Base-by-base conservation (phyloP, 2,113 vertebrate species). In the Neolamprologus falcicula region DNA sequence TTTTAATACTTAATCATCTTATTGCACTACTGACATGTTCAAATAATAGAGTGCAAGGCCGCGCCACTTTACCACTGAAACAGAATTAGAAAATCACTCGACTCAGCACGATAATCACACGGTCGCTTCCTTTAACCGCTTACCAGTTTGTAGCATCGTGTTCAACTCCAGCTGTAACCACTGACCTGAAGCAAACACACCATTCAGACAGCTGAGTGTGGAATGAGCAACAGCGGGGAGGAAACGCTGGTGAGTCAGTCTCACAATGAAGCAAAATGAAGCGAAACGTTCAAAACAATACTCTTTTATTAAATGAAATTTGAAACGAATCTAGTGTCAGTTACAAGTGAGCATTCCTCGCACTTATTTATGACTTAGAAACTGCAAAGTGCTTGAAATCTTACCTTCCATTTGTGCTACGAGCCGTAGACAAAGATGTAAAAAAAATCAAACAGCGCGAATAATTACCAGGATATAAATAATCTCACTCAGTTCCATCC, bases 91-190 rank as follows among this genome's bases (percentile, higher is more conserved):
- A 92, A 89, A 90, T 91, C 81, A 83, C 92, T 92, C 89, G 76
- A 94, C 91, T 94, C 94, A 90, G 91, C 90, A 53, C 12, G 76
- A 76, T 92, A 94, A 93, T 91, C 66, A 93, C 83, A 3, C 14
- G 91, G 89, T 91, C 91, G 90, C 91, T 92, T 90, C 86, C 85
- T 84, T 85, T 79, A 84, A 93, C 91, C 93, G 84, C 94, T 88
- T 82, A 91, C 88, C 92, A 94, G 89, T 92, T 92, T 89, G 94
- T 92, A 90, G 91, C 87, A 83, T 85, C 85, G 63, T 79, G 92
- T 91, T 88, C 63, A 54, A 83, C 61, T 88, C 84, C 82, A 78
- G 86, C 78, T 88, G 89, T 89, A 83, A 93, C 93, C 92, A 28
- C 92, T 82, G 93, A 93, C 84, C 88, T 89, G 89, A 86, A 84